phyloP scores from a whole-genome alignment of 2,888 invertebrate genomes.

The Spodoptera picta region DNA sequence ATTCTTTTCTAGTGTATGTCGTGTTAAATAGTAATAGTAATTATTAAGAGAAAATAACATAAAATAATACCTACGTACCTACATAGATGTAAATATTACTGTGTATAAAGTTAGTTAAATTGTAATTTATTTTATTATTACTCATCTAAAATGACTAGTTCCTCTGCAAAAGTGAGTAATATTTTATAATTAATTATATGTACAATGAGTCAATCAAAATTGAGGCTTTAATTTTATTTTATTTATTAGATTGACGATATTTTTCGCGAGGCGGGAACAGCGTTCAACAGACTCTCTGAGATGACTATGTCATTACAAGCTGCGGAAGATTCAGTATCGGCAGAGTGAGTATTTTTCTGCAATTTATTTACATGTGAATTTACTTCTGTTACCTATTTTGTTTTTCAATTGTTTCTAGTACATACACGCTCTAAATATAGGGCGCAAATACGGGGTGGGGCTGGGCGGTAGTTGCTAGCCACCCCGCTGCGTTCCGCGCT shows the following conservation, averaged over 20 bases:
- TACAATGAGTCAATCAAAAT: no score
- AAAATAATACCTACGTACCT: no score
- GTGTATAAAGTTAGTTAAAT: no score
- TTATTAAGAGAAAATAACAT: no score
- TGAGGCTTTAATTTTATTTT: neutral
- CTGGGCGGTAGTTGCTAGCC: neutral
- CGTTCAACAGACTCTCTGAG: slow-evolving; percentile 97
- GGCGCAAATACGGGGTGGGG: neutral
- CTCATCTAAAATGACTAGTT: slow-evolving; percentile 63
- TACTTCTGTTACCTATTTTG: neutral
- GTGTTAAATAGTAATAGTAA: no score
- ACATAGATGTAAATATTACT: no score
- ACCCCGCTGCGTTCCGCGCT: neutral
- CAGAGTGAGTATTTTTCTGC: slow-evolving; percentile 89
- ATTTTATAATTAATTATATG: neutral
- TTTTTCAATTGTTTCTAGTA: neutral
- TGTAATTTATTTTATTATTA: no score
- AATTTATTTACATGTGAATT: neutral
- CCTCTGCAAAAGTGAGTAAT: slow-evolving; percentile 67
- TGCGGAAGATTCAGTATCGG: slow-evolving; percentile 92
- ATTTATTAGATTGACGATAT: slow-evolving; percentile 96
- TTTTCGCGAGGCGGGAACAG: slow-evolving; percentile 97
- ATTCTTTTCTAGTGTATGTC: no score
- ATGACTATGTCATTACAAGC: slow-evolving; percentile 98
- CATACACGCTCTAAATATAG: no score